Evolutionary conservation across 2,888 invertebrate genomes (phyloP).

Genomic region (Oscheius onirici): DNA sequence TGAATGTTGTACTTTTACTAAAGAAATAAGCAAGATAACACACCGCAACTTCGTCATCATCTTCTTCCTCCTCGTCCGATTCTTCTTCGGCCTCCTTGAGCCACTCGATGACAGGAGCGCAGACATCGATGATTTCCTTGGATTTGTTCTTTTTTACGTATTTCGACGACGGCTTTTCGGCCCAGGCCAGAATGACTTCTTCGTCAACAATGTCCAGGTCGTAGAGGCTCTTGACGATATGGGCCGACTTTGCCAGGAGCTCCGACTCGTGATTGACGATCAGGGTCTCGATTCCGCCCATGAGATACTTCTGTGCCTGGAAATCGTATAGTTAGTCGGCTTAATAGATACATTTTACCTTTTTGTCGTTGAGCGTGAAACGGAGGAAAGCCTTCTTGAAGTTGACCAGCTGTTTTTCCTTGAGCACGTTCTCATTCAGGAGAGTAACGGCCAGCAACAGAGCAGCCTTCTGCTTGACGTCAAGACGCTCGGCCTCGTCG

Average conservation of each 20-base stretch:
- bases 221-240: constrained; percentile 89
- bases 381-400: constrained; percentile 79
- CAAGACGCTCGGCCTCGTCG: constrained; percentile 87
- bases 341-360: constrained; percentile 27
- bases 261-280: constrained; percentile 76
- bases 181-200: constrained; percentile 92
- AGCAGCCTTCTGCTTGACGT: constrained; percentile 90
- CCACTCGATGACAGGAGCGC: constrained; percentile 94
- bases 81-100: constrained; percentile 92
- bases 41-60: constrained; percentile 76
- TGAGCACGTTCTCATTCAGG: constrained; percentile 76
- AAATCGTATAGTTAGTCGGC: not conserved
- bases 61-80: constrained; percentile 79
- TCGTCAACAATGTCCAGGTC: constrained; percentile 94
- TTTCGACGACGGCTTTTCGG: constrained; percentile 87
- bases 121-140: constrained; percentile 89
- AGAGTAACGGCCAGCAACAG: constrained; percentile 91
- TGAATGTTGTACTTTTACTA: not conserved
- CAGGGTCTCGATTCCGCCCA: constrained; percentile 90
- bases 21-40: not conserved
- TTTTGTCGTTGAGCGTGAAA: constrained; percentile 64
- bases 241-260: constrained; percentile 87
- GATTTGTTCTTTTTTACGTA: constrained; percentile 88
- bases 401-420: constrained; percentile 77
- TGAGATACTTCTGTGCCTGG: constrained; percentile 80